These are phyloP conservation scores for Rhizoglyphus robini DNA, from an alignment of 1,140 invertebrate genomes.

Conservation along the genomic window DNA sequence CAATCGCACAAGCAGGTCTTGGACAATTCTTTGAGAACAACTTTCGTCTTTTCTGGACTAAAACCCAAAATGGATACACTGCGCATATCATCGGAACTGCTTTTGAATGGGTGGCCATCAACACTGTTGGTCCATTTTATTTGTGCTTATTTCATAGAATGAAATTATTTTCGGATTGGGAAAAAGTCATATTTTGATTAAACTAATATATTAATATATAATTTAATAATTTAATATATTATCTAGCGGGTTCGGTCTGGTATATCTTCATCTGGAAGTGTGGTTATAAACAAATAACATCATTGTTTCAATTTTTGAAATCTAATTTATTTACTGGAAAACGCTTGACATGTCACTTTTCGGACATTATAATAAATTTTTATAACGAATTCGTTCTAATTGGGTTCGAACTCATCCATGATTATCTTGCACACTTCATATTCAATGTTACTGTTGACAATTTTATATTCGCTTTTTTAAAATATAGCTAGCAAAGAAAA, in stretches of 20 bases:
- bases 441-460: too few species aligned
- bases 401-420: too few species aligned
- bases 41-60: not conserved
- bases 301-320: too few species aligned
- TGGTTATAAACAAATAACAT: too few species aligned
- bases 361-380: too few species aligned
- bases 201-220: not conserved
- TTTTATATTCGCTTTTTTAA: too few species aligned
- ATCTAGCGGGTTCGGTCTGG: not conserved
- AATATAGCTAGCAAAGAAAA: too few species aligned
- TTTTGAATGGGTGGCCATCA: not conserved
- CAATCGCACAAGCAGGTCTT: not conserved
- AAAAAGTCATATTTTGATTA: not conserved
- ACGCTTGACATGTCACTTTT: too few species aligned
- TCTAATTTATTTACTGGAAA: too few species aligned
- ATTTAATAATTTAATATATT: not conserved
- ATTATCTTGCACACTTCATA: too few species aligned
- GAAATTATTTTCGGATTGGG: not conserved
- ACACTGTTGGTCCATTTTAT: not conserved
- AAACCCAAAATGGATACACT: not conserved
- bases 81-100: not conserved
- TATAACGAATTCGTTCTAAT: too few species aligned
- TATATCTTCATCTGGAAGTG: too few species aligned
- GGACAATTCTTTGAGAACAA: not conserved
- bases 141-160: not conserved